phyloP scores from a whole-genome alignment of 1,140 invertebrate species.

The Manduca sexta region DNA sequence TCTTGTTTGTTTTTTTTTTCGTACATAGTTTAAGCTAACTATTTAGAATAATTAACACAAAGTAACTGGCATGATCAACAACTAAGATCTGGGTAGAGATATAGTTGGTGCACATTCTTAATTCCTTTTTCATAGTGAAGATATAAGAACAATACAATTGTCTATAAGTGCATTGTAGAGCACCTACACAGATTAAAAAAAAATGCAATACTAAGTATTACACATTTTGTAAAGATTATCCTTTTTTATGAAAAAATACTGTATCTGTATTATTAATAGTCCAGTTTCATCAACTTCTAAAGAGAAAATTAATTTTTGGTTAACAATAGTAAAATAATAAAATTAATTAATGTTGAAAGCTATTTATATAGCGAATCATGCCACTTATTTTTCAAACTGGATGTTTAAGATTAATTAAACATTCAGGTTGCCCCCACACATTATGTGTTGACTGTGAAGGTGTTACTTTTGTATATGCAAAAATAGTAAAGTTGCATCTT shows the following conservation, averaged over 20 bases:
- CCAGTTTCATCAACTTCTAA: no score
- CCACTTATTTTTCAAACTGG: not conserved
- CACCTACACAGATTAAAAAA: not conserved
- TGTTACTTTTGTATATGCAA: not conserved
- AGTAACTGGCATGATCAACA: no score
- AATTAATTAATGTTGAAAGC: no score
- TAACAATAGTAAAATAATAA: no score
- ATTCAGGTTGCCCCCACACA: not conserved
- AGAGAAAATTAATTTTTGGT: no score
- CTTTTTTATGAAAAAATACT: no score
- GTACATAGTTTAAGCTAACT: slow-evolving; percentile 28
- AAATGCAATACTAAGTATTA: no score
- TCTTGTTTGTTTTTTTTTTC: slow-evolving; percentile 25
- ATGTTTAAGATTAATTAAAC: not conserved
- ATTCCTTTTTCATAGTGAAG: not conserved
- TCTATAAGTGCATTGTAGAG: not conserved
- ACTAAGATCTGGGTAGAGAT: not conserved
- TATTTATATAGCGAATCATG: not conserved
- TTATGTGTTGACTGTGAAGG: slow-evolving; percentile 20
- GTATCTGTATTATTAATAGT: no score
- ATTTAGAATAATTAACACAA: slow-evolving; percentile 10
- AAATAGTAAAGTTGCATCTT: not conserved
- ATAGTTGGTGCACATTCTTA: not conserved
- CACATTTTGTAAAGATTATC: no score
- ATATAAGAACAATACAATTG: no score